phyloP scores from a whole-genome alignment of 2,888 invertebrate genomes.

The Charanyca ferruginea region DNA sequence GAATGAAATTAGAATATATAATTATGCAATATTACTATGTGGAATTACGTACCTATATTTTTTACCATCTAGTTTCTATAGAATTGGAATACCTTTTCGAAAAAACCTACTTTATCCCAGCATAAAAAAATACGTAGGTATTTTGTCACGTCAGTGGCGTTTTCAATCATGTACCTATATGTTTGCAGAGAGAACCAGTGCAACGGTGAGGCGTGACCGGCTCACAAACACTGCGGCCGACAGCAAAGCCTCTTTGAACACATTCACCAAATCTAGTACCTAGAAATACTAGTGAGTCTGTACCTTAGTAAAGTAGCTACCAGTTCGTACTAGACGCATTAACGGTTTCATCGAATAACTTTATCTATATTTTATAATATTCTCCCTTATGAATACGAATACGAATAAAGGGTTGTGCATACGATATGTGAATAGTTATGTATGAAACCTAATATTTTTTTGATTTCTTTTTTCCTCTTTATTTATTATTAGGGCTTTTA shows the following conservation, averaged over 20 bases:
- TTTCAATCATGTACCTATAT: constrained; percentile 70
- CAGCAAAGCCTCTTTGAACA: constrained; percentile 86
- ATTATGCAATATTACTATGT: not conserved
- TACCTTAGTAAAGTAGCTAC: constrained; percentile 67
- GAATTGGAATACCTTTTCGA: constrained; percentile 4
- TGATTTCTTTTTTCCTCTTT: no score
- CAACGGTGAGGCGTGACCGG: constrained; percentile 53
- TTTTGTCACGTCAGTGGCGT: constrained; percentile 44
- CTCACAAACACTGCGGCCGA: constrained; percentile 76
- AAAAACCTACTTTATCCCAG: constrained; percentile 32
- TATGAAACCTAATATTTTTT: no score
- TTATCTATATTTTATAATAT: no score
- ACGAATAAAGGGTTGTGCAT: no score
- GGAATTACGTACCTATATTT: no score
- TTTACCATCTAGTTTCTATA: constrained; percentile 23
- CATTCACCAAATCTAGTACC: constrained; percentile 64
- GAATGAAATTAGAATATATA: not conserved
- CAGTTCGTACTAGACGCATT: constrained; percentile 15
- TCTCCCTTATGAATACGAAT: no score
- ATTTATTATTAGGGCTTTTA: no score
- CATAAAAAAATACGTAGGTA: constrained; percentile 28
- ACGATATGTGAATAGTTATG: no score
- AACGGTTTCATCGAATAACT: constrained; percentile 29
- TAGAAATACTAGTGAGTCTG: constrained; percentile 68
- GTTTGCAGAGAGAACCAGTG: constrained; percentile 39